phyloP scores from a whole-genome alignment of 1,140 invertebrate species.

The Conus betulinus region DNA sequence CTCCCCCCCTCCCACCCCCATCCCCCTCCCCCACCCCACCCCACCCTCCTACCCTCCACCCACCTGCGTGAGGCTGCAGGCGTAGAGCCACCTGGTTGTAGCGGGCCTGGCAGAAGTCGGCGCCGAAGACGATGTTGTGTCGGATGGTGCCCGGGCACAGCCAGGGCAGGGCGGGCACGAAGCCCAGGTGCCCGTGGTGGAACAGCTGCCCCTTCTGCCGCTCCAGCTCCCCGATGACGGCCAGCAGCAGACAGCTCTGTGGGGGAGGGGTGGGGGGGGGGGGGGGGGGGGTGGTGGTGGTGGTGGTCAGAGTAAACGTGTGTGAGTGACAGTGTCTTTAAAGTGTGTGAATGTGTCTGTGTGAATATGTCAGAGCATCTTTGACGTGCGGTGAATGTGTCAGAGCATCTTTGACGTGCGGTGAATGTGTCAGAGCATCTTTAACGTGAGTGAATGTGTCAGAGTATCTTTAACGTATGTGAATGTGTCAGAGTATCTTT shows the following conservation, averaged over 20 bases:
- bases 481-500: too few species aligned
- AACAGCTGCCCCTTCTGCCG: conserved; percentile 49
- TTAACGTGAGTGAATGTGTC: too few species aligned
- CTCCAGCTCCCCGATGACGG: conserved; percentile 56
- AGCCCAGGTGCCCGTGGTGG: conserved; percentile 51
- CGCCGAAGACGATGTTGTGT: conserved; percentile 95
- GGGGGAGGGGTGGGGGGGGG: background rate
- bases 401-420: too few species aligned
- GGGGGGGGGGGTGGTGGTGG: too few species aligned
- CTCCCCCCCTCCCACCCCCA: background rate
- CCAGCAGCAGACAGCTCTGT: conserved; percentile 54
- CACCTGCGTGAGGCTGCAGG: conserved; percentile 84
- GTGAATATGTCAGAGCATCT: too few species aligned
- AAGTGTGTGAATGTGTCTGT: too few species aligned
- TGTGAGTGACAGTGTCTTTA: too few species aligned
- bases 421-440: too few species aligned
- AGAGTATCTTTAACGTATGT: too few species aligned
- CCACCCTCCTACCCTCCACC: background rate
- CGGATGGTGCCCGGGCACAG: conserved; percentile 90
- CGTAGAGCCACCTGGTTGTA: conserved; percentile 85
- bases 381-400: too few species aligned
- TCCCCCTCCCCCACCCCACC: background rate
- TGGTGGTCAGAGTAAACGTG: too few species aligned
- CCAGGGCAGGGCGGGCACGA: conserved; percentile 93
- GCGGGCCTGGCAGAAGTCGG: conserved; percentile 83